Percentiles rank a stretch among this genome's conserved stretches.
These are phyloP conservation scores for Nerophis lumbriciformis DNA, from an alignment of 2,113 vertebrate genomes.

Conservation along the genomic window DNA sequence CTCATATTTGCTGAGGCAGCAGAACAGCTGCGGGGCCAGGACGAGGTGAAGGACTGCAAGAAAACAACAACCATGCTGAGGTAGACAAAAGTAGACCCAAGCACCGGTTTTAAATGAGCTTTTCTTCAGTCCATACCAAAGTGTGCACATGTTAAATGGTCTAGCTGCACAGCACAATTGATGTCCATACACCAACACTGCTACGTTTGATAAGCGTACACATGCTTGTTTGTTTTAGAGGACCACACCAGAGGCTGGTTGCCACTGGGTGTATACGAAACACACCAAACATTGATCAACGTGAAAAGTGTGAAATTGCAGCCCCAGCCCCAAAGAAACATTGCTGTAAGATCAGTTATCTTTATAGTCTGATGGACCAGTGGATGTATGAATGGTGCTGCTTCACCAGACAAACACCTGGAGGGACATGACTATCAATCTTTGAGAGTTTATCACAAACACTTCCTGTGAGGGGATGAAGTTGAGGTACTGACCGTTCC, in stretches of 20 bases:
- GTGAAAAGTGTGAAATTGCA: slow-evolving; percentile 33
- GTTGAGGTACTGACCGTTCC: slow-evolving; percentile 79
- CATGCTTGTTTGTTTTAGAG: slow-evolving; percentile 36
- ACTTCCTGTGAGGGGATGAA: not conserved
- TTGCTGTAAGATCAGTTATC: slow-evolving; percentile 24
- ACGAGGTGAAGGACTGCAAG: slow-evolving; percentile 1
- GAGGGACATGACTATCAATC: too few relatives aligned
- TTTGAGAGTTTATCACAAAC: not conserved
- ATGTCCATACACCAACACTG: not conserved
- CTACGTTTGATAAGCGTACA: not conserved
- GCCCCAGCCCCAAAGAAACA: slow-evolving; percentile 8
- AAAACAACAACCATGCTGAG: not conserved
- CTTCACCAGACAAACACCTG: not conserved
- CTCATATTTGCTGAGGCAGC: slow-evolving; percentile 1
- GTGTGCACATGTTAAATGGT: not conserved
- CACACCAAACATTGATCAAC: slow-evolving; percentile 35
- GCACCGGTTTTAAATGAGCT: not conserved
- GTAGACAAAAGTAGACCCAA: not conserved
- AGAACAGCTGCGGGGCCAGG: not conserved
- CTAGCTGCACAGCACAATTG: not conserved
- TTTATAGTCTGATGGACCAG: slow-evolving; percentile 13
- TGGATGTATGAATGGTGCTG: slow-evolving; percentile 7
- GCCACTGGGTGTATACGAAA: slow-evolving; percentile 27
- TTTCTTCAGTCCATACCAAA: not conserved
- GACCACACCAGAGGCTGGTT: not conserved